These are phyloP conservation scores for Anolis carolinensis DNA, from an alignment of 2,113 vertebrate genomes.

Conservation along the genomic window DNA sequence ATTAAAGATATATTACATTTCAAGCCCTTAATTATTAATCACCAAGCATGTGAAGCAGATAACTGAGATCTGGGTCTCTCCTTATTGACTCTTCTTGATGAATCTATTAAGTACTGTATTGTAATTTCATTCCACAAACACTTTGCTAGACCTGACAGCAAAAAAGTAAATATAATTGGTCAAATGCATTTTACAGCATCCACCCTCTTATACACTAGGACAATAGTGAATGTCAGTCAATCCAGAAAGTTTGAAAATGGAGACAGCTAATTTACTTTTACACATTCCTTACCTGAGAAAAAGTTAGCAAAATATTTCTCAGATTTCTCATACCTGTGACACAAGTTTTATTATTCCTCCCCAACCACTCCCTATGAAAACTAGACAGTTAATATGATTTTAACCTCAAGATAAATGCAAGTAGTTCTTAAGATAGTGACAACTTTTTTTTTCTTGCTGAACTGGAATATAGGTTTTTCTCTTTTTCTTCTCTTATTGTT, in stretches of 20 bases:
- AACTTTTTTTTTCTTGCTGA: too few relatives aligned
- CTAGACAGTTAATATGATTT: background rate
- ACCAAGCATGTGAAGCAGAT: background rate
- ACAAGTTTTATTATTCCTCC: background rate
- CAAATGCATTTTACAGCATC: background rate
- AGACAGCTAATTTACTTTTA: background rate
- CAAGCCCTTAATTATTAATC: conserved; percentile 16
- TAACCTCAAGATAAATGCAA: background rate
- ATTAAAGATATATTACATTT: conserved; percentile 18
- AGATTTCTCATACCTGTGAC: background rate
- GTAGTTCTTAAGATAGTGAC: too few relatives aligned
- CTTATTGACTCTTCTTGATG: conserved; percentile 15
- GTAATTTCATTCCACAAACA: conserved; percentile 11
- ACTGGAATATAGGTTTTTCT: too few relatives aligned
- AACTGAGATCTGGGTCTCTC: background rate
- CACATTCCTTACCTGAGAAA: background rate
- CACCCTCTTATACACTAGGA: background rate
- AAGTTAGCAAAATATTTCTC: background rate
- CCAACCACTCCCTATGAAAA: background rate
- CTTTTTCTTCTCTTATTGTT: too few relatives aligned
- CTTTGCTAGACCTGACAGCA: background rate
- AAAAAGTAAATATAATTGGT: conserved; percentile 19
- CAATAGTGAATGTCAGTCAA: background rate
- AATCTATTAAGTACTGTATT: conserved; percentile 6
- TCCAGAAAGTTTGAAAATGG: background rate